phyloP scores from a whole-genome alignment of 1,140 invertebrate genomes.

The Listronotus bonariensis region DNA sequence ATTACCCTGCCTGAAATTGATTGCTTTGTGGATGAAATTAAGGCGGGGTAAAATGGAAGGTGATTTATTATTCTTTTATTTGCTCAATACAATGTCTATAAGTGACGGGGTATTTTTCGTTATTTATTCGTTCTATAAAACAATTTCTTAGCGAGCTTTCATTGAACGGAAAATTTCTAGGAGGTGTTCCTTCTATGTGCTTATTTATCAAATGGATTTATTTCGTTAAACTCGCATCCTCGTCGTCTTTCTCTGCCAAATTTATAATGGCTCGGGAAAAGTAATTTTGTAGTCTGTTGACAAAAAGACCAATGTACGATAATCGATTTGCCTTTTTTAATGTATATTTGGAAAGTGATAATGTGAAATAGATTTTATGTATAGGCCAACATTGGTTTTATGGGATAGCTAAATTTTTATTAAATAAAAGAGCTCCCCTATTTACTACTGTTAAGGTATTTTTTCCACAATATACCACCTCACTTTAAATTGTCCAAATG shows the following conservation, averaged over 20 bases:
- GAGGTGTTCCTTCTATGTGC: slow-evolving; percentile 34
- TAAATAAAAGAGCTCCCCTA: too few species aligned
- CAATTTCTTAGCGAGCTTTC: slow-evolving; percentile 34
- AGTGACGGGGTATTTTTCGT: slow-evolving; percentile 40
- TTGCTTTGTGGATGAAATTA: slow-evolving; percentile 47
- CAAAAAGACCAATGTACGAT: neutral
- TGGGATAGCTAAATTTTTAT: too few species aligned
- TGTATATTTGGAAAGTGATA: too few species aligned
- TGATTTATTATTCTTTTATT: slow-evolving; percentile 50
- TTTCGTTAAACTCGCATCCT: slow-evolving; percentile 25
- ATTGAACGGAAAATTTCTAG: slow-evolving; percentile 34
- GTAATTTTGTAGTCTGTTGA: slow-evolving; percentile 27
- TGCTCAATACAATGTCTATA: slow-evolving; percentile 43
- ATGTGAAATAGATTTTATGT: too few species aligned
- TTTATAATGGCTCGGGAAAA: slow-evolving; percentile 30
- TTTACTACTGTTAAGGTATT: too few species aligned
- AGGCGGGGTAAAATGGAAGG: slow-evolving; percentile 41
- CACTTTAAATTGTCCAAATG: too few species aligned
- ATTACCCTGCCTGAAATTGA: slow-evolving; percentile 45
- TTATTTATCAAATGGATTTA: slow-evolving; percentile 35
- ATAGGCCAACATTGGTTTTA: too few species aligned
- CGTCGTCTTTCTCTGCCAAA: slow-evolving; percentile 17
- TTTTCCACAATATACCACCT: too few species aligned
- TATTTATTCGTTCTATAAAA: slow-evolving; percentile 35
- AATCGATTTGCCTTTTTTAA: too few species aligned